A percentile compares a stretch with the other conserved stretches of the same genome.
phyloP scores from a whole-genome alignment of 2,113 vertebrate genomes.

The Nymphicus hollandicus region DNA sequence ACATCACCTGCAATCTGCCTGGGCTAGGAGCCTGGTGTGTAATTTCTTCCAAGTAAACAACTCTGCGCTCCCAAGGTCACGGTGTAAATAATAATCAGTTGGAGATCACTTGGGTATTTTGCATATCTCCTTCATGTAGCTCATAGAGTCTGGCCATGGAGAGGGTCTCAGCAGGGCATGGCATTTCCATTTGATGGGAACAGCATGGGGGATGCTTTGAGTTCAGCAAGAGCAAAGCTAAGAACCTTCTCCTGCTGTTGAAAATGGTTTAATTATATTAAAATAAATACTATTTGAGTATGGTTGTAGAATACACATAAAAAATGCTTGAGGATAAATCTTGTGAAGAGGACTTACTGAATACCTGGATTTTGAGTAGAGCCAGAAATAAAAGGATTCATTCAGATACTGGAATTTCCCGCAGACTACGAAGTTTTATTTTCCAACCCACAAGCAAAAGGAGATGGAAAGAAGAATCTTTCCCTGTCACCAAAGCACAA shows the following conservation, averaged over 20 bases:
- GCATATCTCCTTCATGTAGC: rapidly evolving
- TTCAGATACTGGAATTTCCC: too few relatives aligned
- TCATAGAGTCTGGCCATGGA: rapidly evolving
- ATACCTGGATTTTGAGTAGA: not conserved
- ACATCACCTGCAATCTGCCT: not conserved
- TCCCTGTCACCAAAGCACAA: not conserved
- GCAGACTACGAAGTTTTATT: not conserved
- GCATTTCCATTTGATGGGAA: rapidly evolving
- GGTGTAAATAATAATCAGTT: not conserved
- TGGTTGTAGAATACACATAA: rapidly evolving
- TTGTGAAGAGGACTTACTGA: not conserved
- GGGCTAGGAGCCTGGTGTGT: not conserved
- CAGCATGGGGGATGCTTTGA: not conserved
- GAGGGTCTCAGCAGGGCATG: not conserved
- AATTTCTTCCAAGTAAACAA: not conserved
- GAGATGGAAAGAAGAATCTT: not conserved
- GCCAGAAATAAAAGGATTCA: not conserved
- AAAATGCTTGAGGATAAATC: not conserved
- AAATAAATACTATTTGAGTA: too few relatives aligned
- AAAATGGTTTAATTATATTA: rapidly evolving
- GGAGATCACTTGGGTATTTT: not conserved
- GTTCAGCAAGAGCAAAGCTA: not conserved
- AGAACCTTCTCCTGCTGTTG: not conserved
- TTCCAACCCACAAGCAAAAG: not conserved
- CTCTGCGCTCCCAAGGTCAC: not conserved